Evolutionary conservation across 2,113 vertebrate genomes (phyloP).

Genomic region (Delphinus delphis): DNA sequence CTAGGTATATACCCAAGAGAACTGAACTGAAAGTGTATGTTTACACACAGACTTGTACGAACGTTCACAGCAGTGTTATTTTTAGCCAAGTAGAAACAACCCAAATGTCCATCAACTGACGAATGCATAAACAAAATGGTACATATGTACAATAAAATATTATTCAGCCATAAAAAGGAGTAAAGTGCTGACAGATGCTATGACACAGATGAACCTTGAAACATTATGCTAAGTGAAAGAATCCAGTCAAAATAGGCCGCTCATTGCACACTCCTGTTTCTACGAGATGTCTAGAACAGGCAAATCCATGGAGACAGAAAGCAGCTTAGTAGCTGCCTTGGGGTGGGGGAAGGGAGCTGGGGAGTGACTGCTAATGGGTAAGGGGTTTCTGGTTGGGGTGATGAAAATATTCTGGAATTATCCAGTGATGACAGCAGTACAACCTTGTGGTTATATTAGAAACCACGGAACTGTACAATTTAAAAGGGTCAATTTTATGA

Average conservation of each 20-base stretch:
- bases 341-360: neutral
- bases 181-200: neutral
- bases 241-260: neutral
- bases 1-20: neutral
- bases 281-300: neutral
- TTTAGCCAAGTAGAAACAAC: neutral
- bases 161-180: neutral
- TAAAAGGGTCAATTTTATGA: neutral
- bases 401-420: neutral
- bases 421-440: neutral
- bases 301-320: neutral
- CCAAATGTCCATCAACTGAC: neutral
- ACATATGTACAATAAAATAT: neutral
- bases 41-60: neutral
- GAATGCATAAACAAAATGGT: neutral
- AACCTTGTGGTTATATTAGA: neutral
- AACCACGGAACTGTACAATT: neutral
- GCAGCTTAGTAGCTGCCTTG: neutral
- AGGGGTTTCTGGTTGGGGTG: neutral
- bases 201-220: neutral
- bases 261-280: neutral
- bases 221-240: neutral
- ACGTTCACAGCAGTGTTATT: neutral
- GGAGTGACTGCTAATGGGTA: neutral
- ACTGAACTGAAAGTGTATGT: neutral